phyloP scores from a whole-genome alignment of 2,888 invertebrate species.

The Dorcus hopei region DNA sequence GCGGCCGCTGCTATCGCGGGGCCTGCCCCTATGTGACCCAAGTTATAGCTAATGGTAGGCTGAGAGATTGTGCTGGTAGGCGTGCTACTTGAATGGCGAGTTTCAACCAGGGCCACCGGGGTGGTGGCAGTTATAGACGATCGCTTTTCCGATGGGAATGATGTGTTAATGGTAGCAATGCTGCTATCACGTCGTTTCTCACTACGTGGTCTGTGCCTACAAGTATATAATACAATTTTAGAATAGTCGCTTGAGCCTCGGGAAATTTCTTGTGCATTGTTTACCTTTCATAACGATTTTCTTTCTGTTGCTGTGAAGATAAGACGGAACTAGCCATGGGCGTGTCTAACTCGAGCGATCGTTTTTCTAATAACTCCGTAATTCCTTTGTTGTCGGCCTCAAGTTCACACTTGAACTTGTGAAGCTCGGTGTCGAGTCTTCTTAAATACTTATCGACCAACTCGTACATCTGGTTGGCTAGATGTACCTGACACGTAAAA shows the following conservation, averaged over 20 bases:
- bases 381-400: conserved; percentile 99
- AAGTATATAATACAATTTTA: neutral
- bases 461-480: conserved; percentile 93
- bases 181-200: conserved; percentile 76
- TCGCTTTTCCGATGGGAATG: conserved; percentile 50
- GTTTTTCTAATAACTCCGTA: conserved; percentile 90
- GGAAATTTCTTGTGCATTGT: neutral
- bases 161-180: conserved; percentile 38
- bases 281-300: conserved; percentile 62
- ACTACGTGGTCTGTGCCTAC: conserved; percentile 58
- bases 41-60: conserved; percentile 60
- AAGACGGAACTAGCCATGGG: conserved; percentile 43
- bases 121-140: conserved; percentile 33
- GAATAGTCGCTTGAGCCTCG: too few species aligned
- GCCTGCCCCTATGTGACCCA: conserved; percentile 83
- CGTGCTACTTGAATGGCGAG: conserved; percentile 29
- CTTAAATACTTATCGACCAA: conserved; percentile 90
- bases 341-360: conserved; percentile 85
- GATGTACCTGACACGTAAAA: conserved; percentile 55
- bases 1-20: conserved; percentile 92
- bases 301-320: conserved; percentile 71
- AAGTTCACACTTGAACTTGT: conserved; percentile 97
- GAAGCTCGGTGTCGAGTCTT: conserved; percentile 82
- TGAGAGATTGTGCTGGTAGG: conserved; percentile 34
- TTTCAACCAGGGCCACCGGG: conserved; percentile 35